These are phyloP conservation scores for Tinea pellionella DNA, from an alignment of 2,888 invertebrate species.

Conservation along the genomic window DNA sequence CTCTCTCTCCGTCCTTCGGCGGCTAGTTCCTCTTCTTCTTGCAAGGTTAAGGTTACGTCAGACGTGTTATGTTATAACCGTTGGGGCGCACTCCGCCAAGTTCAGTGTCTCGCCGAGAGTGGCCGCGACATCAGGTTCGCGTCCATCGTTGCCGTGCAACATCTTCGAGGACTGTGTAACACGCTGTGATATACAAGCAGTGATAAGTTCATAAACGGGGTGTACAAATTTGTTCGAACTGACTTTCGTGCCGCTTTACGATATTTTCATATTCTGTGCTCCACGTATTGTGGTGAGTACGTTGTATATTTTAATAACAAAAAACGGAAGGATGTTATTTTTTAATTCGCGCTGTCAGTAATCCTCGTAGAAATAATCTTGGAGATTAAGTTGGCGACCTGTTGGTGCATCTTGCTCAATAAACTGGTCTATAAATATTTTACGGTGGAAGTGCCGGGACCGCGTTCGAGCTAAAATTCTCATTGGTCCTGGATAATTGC, in stretches of 20 bases:
- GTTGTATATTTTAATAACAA: background rate
- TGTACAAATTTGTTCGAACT: slow-evolving; percentile 62
- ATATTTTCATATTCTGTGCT: slow-evolving; percentile 16
- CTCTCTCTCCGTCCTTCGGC: slow-evolving; percentile 68
- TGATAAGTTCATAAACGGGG: slow-evolving; percentile 67
- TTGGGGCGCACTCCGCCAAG: slow-evolving; percentile 66
- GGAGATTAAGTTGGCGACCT: slow-evolving; percentile 21
- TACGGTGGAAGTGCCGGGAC: slow-evolving; percentile 24
- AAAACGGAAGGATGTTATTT: background rate
- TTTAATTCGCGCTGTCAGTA: slow-evolving; percentile 4
- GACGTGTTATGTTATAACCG: slow-evolving; percentile 71
- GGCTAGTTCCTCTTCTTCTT: slow-evolving; percentile 67
- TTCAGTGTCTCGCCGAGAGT: slow-evolving; percentile 69
- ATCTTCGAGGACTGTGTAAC: slow-evolving; percentile 47
- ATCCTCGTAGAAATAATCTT: slow-evolving; percentile 4
- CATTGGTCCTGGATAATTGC: background rate
- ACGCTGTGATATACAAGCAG: slow-evolving; percentile 64
- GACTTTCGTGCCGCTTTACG: slow-evolving; percentile 43
- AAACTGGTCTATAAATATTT: slow-evolving; percentile 58
- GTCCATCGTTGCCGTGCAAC: slow-evolving; percentile 44
- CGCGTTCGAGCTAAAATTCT: slow-evolving; percentile 9
- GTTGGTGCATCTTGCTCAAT: slow-evolving; percentile 42
- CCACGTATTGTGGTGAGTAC: slow-evolving; percentile 7
- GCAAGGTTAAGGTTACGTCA: slow-evolving; percentile 72
- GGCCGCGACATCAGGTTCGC: slow-evolving; percentile 62